Base-by-base conservation (phyloP, 2,113 vertebrate genomes). In the Theropithecus gelada region DNA sequence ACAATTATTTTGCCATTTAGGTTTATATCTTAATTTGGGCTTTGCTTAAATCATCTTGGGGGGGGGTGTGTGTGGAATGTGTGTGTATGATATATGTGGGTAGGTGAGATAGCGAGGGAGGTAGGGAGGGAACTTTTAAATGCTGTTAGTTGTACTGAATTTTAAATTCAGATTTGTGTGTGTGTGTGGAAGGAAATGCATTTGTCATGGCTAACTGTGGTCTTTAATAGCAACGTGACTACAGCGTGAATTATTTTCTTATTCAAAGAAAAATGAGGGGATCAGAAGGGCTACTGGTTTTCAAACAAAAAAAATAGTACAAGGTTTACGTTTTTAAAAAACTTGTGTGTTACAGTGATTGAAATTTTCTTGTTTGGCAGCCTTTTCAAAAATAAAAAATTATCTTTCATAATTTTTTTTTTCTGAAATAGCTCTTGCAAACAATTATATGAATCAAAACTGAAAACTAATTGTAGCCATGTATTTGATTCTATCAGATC, bases 311-410 rank as follows among this genome's bases (percentile, higher is more conserved):
- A 40, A 35, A 27, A 76, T 88, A 82, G 35, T 52, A 43, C 30
- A 50, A 5, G 43, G 45, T 75, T 86, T 83, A 79, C 10, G 40
- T 68, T 94, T 93, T 55, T 18, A 10, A 68, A n/a, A 78, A 78
- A 32, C 43, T 90, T 17, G 14, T 16, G 14, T 87, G 81, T 95
- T 84, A 87, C 68, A 64, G 48, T 32, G 45, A 22, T 50, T 97
- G 50, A n/a, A 85, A 59, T 97, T 72, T 89, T 84, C 66, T 92
- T 93, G 30, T 90, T 82, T 61, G 72, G 72, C 40, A 68, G 10
- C 10, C 61, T 78, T 92, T 93, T 89, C 30, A 38, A 3, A 10
- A 55, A 73, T 48, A 40, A 64, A 75, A 82, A 91, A 73, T 9
- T 43, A 10, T 38, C 16, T 57, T 82, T 78, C 38, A 61, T 61